These are phyloP conservation scores for Nibea albiflora DNA, from an alignment of 2,113 vertebrate genomes.

Conservation along the genomic window DNA sequence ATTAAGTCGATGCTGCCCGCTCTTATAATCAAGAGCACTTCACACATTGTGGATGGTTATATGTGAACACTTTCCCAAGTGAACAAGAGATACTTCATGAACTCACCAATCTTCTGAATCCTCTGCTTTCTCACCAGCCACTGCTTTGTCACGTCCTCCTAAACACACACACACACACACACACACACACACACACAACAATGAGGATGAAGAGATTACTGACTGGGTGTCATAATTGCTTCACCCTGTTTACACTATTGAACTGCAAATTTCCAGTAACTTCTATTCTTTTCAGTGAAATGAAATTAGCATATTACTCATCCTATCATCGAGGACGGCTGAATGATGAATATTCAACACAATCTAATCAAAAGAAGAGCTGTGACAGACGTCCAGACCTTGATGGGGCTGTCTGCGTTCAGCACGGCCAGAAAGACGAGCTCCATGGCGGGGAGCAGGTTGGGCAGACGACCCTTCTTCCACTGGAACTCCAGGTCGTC, in stretches of 20 bases:
- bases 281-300: background rate
- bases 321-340: background rate
- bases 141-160: slow-evolving; percentile 82
- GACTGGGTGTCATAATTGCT: background rate
- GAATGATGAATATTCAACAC: background rate
- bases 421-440: slow-evolving; percentile 81
- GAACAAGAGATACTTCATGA: background rate
- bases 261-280: background rate
- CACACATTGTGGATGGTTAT: background rate
- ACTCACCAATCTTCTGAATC: slow-evolving; percentile 78
- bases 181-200: background rate
- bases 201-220: slow-evolving; percentile 29
- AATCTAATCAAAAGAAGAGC: background rate
- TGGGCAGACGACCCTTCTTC: slow-evolving; percentile 80
- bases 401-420: slow-evolving; percentile 65
- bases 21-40: background rate
- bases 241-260: background rate
- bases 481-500: slow-evolving; percentile 86
- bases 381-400: slow-evolving; percentile 62
- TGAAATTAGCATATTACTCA: background rate
- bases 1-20: background rate
- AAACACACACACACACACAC: slow-evolving; percentile 30
- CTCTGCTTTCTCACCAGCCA: slow-evolving; percentile 84
- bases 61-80: background rate
- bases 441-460: slow-evolving; percentile 82